Conservation (phyloP, 2,113 vertebrate species). For the Alouatta palliata region DNA sequence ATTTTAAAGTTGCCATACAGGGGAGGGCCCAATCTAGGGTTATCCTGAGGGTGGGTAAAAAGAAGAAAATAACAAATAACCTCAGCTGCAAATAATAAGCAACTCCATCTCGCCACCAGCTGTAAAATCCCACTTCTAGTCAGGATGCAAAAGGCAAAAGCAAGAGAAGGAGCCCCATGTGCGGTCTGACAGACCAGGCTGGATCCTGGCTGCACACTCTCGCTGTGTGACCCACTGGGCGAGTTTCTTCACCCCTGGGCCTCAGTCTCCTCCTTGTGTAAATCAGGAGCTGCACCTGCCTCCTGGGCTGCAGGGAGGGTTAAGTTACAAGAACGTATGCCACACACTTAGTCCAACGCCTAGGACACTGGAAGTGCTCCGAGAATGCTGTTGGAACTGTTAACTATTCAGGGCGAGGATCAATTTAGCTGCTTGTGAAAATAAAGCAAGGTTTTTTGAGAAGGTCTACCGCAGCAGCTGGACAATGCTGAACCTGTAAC, state of each 20-base stretch:
- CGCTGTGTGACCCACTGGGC: neutral
- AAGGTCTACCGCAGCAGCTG: too few species aligned
- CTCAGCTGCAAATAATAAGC: neutral
- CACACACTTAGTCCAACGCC: neutral
- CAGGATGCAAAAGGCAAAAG: neutral
- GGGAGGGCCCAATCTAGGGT: neutral
- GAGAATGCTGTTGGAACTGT: neutral
- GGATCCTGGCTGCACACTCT: neutral
- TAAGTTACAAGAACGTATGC: neutral
- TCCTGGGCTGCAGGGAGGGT: neutral
- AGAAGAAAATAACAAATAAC: neutral
- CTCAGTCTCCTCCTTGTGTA: neutral
- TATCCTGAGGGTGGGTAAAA: neutral
- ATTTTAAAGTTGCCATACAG: neutral
- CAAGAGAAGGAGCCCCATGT: neutral
- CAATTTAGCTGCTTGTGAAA: neutral
- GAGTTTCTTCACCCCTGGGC: neutral
- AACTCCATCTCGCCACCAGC: too few species aligned
- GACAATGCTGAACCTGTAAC: neutral
- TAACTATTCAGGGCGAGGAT: neutral
- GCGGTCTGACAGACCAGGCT: neutral
- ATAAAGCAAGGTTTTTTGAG: neutral
- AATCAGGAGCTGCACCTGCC: neutral
- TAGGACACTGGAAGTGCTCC: neutral
- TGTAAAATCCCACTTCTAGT: neutral